These are phyloP conservation scores for Chlamydotis undulata DNA, from an alignment of 2,113 vertebrate genomes.

Conservation along the genomic window DNA sequence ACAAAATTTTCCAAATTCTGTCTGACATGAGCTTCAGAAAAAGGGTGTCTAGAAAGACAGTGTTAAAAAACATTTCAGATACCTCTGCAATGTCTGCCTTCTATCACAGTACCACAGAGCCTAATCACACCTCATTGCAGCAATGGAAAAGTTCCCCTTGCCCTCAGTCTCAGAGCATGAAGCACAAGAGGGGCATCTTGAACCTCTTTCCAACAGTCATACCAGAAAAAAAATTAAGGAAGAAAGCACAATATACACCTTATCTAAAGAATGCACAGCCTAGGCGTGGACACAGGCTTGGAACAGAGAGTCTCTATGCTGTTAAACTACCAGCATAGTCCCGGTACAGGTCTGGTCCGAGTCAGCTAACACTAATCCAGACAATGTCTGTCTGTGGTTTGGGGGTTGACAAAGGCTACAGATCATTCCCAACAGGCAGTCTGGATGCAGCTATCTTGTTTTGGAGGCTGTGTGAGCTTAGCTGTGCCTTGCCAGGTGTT, in stretches of 20 bases:
- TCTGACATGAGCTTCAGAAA: background rate
- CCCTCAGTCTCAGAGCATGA: background rate
- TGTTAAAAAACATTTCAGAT: background rate
- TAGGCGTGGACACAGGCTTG: background rate
- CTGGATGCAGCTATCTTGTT: background rate
- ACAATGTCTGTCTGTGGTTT: background rate
- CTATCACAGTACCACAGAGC: background rate
- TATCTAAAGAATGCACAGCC: background rate
- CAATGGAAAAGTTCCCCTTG: background rate
- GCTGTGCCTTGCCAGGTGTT: background rate
- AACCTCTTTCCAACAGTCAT: background rate
- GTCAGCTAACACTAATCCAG: accelerated
- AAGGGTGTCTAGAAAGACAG: background rate
- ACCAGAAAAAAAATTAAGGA: background rate
- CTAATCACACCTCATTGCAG: background rate
- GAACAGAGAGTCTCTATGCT: background rate
- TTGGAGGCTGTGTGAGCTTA: background rate
- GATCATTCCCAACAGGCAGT: background rate
- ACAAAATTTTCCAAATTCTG: background rate
- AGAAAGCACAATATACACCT: background rate
- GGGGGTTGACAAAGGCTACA: background rate
- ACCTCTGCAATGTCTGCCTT: background rate
- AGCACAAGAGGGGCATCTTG: background rate
- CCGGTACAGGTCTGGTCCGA: background rate
- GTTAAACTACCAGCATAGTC: background rate